Conservation (phyloP, 2,113 vertebrate genomes). For the Plestiodon gilberti region DNA sequence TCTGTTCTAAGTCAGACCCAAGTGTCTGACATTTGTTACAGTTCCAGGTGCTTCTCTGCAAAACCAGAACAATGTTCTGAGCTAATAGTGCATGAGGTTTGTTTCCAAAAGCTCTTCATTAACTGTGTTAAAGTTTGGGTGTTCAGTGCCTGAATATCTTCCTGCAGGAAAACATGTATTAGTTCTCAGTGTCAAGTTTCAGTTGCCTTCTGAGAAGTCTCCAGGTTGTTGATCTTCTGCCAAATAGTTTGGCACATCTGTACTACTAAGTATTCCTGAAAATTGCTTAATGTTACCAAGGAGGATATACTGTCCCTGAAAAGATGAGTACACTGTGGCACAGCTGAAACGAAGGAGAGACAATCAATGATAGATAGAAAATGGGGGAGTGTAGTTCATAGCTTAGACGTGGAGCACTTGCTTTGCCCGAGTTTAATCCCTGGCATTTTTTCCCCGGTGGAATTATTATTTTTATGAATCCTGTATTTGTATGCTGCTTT, state of each 20-base stretch:
- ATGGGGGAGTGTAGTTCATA: too few relatives aligned
- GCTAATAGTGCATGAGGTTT: not conserved
- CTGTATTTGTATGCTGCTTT: too few relatives aligned
- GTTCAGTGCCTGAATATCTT: conserved; percentile 21
- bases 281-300: conserved; percentile 34
- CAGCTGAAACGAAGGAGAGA: not conserved
- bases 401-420: too few relatives aligned
- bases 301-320: not conserved
- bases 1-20: not conserved
- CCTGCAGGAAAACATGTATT: conserved; percentile 28
- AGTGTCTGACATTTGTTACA: not conserved
- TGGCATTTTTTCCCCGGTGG: too few relatives aligned
- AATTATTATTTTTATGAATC: too few relatives aligned
- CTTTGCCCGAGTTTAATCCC: too few relatives aligned
- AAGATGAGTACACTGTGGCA: not conserved
- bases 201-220: conserved; percentile 4
- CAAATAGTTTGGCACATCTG: not conserved
- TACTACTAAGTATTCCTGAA: not conserved
- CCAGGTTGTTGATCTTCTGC: conserved; percentile 33
- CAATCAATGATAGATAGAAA: not conserved
- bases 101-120: not conserved
- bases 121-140: conserved; percentile 4
- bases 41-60: not conserved
- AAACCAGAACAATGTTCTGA: not conserved
- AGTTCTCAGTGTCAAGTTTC: not conserved